Evolutionary conservation across 2,797 vertebrate species (phyloP).

Genomic region (Pangasius macronema): DNA sequence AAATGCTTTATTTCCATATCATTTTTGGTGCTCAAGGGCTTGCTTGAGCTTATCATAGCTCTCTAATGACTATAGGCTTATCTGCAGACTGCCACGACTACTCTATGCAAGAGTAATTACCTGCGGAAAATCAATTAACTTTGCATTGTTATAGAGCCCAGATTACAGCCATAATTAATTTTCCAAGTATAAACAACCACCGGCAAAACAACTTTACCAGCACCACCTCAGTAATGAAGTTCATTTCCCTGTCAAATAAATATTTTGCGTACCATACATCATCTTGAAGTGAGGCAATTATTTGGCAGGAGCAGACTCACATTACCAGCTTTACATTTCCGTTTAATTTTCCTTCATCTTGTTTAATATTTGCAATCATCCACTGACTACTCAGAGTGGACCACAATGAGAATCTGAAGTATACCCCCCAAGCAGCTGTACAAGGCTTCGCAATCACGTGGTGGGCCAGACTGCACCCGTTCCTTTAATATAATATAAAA

Average conservation of each 20-base stretch:
- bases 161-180: slow-evolving; percentile 59
- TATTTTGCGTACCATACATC: slow-evolving; percentile 34
- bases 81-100: slow-evolving; percentile 48
- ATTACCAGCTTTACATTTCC: slow-evolving; percentile 18
- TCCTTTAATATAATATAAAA: not conserved
- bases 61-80: slow-evolving; percentile 45
- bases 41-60: slow-evolving; percentile 45
- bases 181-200: slow-evolving; percentile 50
- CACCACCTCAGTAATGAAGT: slow-evolving; percentile 38
- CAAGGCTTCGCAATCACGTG: slow-evolving; percentile 18
- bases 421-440: slow-evolving; percentile 36
- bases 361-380: not conserved
- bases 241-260: slow-evolving; percentile 36
- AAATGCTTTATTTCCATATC: slow-evolving; percentile 24
- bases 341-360: slow-evolving; percentile 40
- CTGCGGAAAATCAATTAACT: slow-evolving; percentile 58
- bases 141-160: slow-evolving; percentile 53
- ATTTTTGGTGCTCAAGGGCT: slow-evolving; percentile 29
- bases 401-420: slow-evolving; percentile 13
- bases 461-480: not conserved
- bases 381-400: not conserved
- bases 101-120: slow-evolving; percentile 58
- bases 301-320: not conserved
- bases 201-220: slow-evolving; percentile 46
- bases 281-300: slow-evolving; percentile 39